Percentiles rank a stretch among this genome's conserved stretches.
Evolutionary conservation across 2,888 invertebrate genomes (phyloP).

Genomic region (Dasypolia templi): DNA sequence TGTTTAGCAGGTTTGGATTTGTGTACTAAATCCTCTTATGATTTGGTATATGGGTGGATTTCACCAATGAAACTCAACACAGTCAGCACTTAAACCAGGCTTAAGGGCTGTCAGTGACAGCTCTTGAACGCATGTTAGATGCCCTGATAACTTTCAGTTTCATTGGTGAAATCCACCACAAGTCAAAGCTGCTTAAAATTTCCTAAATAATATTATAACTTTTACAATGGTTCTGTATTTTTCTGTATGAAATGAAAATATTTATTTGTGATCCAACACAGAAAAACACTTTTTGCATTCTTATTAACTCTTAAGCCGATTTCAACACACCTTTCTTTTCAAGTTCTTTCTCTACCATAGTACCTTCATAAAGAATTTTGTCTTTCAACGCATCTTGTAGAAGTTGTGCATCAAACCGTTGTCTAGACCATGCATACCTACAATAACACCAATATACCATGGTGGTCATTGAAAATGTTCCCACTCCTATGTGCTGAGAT

Average conservation of each 20-base stretch:
- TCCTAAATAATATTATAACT: too few relatives aligned
- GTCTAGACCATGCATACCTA: conserved; percentile 92
- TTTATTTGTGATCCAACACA: neutral
- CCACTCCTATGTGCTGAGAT: conserved; percentile 92
- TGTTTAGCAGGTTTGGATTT: too few relatives aligned
- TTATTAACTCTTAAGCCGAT: conserved; percentile 71
- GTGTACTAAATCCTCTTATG: too few relatives aligned
- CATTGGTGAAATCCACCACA: too few relatives aligned
- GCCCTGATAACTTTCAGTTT: too few relatives aligned
- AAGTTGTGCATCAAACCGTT: conserved; percentile 92
- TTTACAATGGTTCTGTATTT: too few relatives aligned
- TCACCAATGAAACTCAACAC: too few relatives aligned
- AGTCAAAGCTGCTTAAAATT: too few relatives aligned
- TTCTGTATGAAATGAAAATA: neutral
- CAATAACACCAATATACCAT: conserved; percentile 93
- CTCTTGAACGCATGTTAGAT: too few relatives aligned
- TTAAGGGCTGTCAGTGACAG: too few relatives aligned
- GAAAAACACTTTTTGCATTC: neutral
- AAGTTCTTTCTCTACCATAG: conserved; percentile 87
- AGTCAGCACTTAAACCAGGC: too few relatives aligned
- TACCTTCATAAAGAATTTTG: conserved; percentile 92
- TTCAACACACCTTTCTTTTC: conserved; percentile 84
- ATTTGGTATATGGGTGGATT: too few relatives aligned
- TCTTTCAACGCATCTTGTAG: conserved; percentile 91
- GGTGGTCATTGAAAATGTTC: conserved; percentile 92